A percentile compares a stretch with the other conserved stretches of the same genome.
Evolutionary conservation across 2,797 vertebrate species (phyloP).

Genomic region (Peromyscus melanophrys): DNA sequence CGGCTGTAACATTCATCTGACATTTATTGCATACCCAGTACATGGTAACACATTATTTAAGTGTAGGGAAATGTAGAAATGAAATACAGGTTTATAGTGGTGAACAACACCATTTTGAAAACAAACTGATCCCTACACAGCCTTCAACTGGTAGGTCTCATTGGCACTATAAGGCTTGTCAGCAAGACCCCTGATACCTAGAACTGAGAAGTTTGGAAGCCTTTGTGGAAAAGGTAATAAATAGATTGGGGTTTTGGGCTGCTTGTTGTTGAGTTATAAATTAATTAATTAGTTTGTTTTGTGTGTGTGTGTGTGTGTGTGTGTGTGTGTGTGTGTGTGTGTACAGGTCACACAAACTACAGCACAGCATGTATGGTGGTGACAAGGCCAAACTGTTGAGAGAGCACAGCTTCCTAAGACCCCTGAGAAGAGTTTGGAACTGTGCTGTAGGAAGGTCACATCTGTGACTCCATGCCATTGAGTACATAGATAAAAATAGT

Average conservation of each 20-base stretch:
- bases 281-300: too few species aligned
- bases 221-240: not conserved
- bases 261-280: not conserved
- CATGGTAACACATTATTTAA: not conserved
- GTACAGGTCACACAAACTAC: not conserved
- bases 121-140: not conserved
- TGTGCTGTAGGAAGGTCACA: not conserved
- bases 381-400: not conserved
- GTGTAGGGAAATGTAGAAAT: not conserved
- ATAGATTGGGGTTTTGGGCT: not conserved
- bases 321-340: not conserved
- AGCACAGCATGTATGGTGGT: not conserved
- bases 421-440: constrained; percentile 9
- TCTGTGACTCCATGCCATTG: not conserved
- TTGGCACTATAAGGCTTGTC: not conserved
- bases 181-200: not conserved
- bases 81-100: not conserved
- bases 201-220: not conserved
- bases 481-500: not conserved
- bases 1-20: not conserved
- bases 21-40: not conserved
- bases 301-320: not conserved
- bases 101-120: not conserved
- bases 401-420: not conserved
- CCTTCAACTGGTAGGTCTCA: not conserved